These are phyloP conservation scores for Napeogenes sylphis DNA, from an alignment of 2,888 invertebrate species.

Conservation along the genomic window DNA sequence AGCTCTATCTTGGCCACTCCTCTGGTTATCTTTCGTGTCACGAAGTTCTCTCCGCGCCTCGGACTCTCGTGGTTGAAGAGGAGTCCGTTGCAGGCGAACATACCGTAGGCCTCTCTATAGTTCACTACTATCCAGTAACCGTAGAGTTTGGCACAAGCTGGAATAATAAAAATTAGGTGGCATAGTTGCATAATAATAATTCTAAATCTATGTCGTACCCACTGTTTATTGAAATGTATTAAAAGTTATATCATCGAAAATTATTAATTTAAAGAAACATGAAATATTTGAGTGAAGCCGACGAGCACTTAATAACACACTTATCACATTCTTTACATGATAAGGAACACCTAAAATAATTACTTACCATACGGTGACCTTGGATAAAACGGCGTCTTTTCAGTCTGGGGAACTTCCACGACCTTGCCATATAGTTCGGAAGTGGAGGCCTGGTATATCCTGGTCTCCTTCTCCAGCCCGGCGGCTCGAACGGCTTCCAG, in stretches of 20 bases:
- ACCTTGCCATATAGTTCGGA: conserved; percentile 97
- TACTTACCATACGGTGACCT: conserved; percentile 94
- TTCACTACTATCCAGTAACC: conserved; percentile 98
- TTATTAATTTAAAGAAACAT: no score
- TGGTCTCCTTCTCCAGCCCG: conserved; percentile 86
- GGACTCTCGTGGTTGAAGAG: conserved; percentile 98
- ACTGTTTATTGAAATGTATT: no score
- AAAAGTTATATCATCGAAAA: no score
- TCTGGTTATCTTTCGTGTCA: conserved; percentile 97
- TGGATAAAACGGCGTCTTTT: conserved; percentile 97
- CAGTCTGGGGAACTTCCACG: conserved; percentile 93
- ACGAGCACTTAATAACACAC: no score
- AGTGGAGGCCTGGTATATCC: conserved; percentile 97
- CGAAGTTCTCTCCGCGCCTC: conserved; percentile 97
- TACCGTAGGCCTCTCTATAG: conserved; percentile 95
- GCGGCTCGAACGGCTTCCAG: conserved; percentile 95
- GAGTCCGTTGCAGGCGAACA: conserved; percentile 97
- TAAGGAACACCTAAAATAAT: background rate
- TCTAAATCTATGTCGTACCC: no score
- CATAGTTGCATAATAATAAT: background rate
- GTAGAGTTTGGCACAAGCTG: conserved; percentile 96
- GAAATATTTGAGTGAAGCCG: no score
- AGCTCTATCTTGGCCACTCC: conserved; percentile 97
- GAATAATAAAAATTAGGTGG: background rate
- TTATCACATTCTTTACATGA: no score